A percentile compares a stretch with the other conserved stretches of the same genome.
Conservation (phyloP, 2,797 vertebrate genomes). For the Steatocranus sp. region DNA sequence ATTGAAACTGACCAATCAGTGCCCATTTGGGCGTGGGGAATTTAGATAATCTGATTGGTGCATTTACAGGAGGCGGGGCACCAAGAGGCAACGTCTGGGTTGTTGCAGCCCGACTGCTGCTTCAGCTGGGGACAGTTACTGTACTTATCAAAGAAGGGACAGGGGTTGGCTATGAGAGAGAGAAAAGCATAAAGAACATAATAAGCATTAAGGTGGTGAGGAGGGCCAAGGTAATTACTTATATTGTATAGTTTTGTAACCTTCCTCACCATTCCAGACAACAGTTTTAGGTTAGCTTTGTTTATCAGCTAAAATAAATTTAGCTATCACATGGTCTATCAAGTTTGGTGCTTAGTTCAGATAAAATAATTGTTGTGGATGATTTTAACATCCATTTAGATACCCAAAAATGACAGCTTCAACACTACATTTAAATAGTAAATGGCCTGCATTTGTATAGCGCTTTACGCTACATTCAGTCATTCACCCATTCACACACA, state of each 20-base stretch:
- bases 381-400: not conserved
- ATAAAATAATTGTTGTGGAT: not conserved
- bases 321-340: not conserved
- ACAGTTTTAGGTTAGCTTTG: not conserved
- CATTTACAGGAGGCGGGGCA: conserved; percentile 53
- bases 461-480: too few relatives aligned
- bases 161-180: conserved; percentile 40
- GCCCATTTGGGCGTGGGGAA: not conserved
- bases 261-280: not conserved
- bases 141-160: conserved; percentile 22
- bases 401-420: not conserved
- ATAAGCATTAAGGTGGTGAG: not conserved
- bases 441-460: too few relatives aligned
- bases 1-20: not conserved
- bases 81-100: conserved; percentile 5
- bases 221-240: not conserved
- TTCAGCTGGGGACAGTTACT: conserved; percentile 33
- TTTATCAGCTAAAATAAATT: not conserved
- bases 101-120: conserved; percentile 2
- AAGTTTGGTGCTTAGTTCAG: not conserved
- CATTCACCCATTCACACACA: too few relatives aligned
- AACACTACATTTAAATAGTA: too few relatives aligned
- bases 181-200: not conserved
- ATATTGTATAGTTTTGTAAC: not conserved
- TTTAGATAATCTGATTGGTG: conserved; percentile 20